Evolutionary conservation across 2,888 invertebrate species (phyloP), one percentile per base, ranked within the genome.

Genomic region (Parasteatoda lunata): DNA sequence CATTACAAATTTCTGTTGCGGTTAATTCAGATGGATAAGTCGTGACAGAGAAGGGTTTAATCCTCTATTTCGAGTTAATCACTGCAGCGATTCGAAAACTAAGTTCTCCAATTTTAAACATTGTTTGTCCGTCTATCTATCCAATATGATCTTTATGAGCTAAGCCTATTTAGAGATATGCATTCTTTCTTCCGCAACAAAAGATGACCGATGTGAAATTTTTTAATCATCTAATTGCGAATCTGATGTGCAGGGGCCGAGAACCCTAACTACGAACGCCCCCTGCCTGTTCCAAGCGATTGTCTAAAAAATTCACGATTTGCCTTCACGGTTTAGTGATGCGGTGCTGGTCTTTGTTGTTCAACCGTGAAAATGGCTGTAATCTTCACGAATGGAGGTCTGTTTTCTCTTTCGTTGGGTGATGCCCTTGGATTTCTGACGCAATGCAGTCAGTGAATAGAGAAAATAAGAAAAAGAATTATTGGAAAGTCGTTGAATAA

Each of bases 231-330:
- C 48, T 75, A 81, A 81, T 81, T 81, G 51, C 52, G 11, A 9
- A 54, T n/a, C 30, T 30, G 30, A 30, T 30, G 30, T 2, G 30
- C 30, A 30, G 30, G 30, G 30, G 30, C 80, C 65, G 80, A 66
- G 65, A 49, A 59, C 54, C 59, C 80, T 6, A n/a, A 73, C n/a
- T 30, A 48, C 52, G 71, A 70, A 49, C 70, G 47, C 52, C 47
- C 69, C 59, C 78, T 51, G 45, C 45, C 59, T 78, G 54, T 78
- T 73, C 64, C 75, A 69, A n/a, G 52, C 76, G 51, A 45, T 52
- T 76, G 70, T 64, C 66, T 85, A 65, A 85, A 85, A 85, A 70
- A 85, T 85, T 85, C 85, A 85, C 64, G 64, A 54, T 52, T 45
- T 52, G 47, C 48, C 69, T 85, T 85, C 85, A 85, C 85, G 85